These are phyloP conservation scores for Dinomys branickii DNA, from an alignment of 2,113 vertebrate species.

Conservation along the genomic window DNA sequence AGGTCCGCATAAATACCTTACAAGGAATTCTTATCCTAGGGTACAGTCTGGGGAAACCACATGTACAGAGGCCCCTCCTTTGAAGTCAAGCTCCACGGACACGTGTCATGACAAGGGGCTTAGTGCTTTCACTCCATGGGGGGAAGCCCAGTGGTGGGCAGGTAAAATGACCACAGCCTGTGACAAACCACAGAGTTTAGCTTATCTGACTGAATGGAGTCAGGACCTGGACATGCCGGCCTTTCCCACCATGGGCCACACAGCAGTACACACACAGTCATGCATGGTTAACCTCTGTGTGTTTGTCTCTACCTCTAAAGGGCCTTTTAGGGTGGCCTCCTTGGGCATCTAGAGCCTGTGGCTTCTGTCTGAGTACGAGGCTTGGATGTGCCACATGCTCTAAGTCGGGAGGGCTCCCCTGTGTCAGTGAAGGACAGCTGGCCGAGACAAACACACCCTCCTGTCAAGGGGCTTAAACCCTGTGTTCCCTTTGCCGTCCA, in stretches of 20 bases:
- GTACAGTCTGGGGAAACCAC: neutral
- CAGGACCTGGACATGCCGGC: neutral
- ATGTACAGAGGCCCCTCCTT: neutral
- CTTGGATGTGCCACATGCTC: neutral
- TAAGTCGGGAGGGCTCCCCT: neutral
- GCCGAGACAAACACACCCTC: too few relatives aligned
- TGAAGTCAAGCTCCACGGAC: neutral
- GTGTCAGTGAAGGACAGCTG: rapidly evolving
- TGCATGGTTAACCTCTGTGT: neutral
- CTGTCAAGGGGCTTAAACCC: neutral
- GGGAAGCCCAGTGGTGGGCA: neutral
- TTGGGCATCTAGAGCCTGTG: neutral
- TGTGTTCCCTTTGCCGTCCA: neutral
- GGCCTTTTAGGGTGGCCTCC: neutral
- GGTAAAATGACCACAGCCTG: neutral
- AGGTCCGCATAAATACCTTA: neutral
- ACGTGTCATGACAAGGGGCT: neutral
- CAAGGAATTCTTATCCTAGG: neutral
- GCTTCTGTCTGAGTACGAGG: neutral
- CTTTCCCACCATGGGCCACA: neutral
- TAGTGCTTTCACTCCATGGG: neutral
- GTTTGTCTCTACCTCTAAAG: neutral
- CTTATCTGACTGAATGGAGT: neutral
- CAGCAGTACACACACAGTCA: neutral
- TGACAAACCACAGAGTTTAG: neutral